These are phyloP conservation scores for Platysternon megacephalum DNA, from an alignment of 2,113 vertebrate genomes.

Conservation along the genomic window DNA sequence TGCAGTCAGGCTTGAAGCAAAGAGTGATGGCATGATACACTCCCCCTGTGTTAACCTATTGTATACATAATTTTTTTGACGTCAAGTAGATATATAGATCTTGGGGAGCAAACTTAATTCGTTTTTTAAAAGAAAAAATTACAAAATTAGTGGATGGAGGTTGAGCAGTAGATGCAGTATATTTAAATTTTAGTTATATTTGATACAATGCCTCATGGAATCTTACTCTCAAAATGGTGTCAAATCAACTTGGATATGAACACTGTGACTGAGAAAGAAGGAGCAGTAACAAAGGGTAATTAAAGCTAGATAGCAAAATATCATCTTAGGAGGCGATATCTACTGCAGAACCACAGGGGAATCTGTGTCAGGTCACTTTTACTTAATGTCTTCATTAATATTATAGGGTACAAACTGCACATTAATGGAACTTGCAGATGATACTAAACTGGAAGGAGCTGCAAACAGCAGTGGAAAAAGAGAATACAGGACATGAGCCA, in stretches of 20 bases:
- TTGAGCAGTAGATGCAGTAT: neutral
- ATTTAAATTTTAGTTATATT: neutral
- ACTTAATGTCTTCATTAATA: neutral
- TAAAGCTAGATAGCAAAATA: neutral
- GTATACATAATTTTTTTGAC: fast-evolving
- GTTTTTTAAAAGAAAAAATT: neutral
- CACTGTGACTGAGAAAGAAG: neutral
- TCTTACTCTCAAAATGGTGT: neutral
- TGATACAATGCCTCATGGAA: neutral
- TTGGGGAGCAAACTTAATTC: neutral
- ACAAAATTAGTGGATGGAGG: neutral
- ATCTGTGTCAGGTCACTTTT: too few relatives aligned
- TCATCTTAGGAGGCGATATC: neutral
- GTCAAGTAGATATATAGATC: neutral
- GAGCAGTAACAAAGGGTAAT: neutral
- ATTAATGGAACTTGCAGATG: neutral
- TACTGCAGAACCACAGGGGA: neutral
- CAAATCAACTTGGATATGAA: neutral
- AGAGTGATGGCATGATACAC: neutral
- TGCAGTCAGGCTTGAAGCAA: neutral
- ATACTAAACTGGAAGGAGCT: neutral
- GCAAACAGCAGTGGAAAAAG: neutral
- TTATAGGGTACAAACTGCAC: neutral
- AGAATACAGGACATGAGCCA: neutral
- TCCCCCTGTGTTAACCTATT: fast-evolving